phyloP scores from a whole-genome alignment of 2,888 invertebrate genomes.

The Adineta ricciae region DNA sequence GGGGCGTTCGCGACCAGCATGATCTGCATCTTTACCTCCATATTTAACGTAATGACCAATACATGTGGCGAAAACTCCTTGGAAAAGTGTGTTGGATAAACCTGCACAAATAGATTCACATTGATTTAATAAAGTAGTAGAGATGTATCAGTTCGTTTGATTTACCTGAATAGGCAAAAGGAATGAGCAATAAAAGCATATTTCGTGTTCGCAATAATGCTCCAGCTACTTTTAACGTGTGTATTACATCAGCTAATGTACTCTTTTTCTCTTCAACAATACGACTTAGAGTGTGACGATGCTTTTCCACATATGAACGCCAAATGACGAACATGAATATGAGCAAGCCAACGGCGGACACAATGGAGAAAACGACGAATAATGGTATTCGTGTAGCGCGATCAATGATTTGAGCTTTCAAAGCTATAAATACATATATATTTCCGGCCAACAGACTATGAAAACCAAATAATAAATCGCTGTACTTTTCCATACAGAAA shows the following conservation, averaged over 20 bases:
- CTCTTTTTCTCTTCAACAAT: background rate
- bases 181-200: slow-evolving; percentile 72
- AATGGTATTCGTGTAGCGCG: background rate
- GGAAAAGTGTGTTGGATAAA: slow-evolving; percentile 82
- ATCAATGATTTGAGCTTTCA: background rate
- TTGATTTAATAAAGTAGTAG: background rate
- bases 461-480: background rate
- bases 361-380: background rate
- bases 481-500: background rate
- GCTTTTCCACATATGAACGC: background rate
- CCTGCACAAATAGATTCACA: slow-evolving; percentile 56
- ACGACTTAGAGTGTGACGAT: background rate
- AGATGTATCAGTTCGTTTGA: slow-evolving; percentile 50
- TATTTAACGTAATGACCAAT: slow-evolving; percentile 74
- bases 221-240: slow-evolving; percentile 51
- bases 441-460: background rate
- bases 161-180: slow-evolving; percentile 69
- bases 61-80: slow-evolving; percentile 84
- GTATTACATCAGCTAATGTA: background rate
- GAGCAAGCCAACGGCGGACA: background rate
- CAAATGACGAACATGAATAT: background rate
- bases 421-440: background rate
- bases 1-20: background rate
- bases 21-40: slow-evolving; percentile 49
- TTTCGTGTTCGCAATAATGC: slow-evolving; percentile 66